Evolutionary conservation across 2,113 vertebrate species (phyloP), one percentile per base, ranked within the genome.

Genomic region (Hippocampus guttulatus): DNA sequence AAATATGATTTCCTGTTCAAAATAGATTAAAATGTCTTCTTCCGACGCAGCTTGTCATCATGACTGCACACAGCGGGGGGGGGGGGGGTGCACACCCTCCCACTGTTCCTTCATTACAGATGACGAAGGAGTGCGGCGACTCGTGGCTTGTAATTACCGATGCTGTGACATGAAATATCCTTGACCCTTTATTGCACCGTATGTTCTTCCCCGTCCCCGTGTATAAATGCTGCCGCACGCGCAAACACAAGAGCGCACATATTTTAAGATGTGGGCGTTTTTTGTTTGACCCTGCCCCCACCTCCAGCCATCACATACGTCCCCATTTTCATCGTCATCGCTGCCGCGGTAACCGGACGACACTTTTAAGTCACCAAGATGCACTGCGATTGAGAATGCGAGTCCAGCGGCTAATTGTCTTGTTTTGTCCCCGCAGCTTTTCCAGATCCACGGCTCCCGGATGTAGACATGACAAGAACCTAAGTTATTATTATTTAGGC

Each of bases 381-480:
- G 6, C 40, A 49, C 64, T 49, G 45, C 23, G 7, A 51, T 11
- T 0, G 11, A 43, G 11, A 43, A 62, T 69, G 8, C 25, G 38
- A 21, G 21, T 30, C 8, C 11, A 23, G 10, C 16, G 10, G 33
- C 30, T 40, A 15, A 55, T n/a, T 25, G 25, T 65, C 43, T 65
- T 62, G 14, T 77, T 71, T 82, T 23, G 15, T 64, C 14, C 76
- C 81, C 67, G 27, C 90, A 93, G 92, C 89, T 93, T 81, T 93
- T 93, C 85, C 92, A 93, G 83, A 89, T 93, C 83, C 91, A 93
- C 12, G 92, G 92, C 55, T 90, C 92, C 77, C 77, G 92, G 89
- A 92, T 92, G 86, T 93, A 93, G 85, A 87, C 74, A 67, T 47
- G 5, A 62, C 49, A 60, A 61, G 70, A 68, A 49, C 70, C 69